Conservation (phyloP, 2,113 vertebrate genomes). For the Lipophrys pholis region DNA sequence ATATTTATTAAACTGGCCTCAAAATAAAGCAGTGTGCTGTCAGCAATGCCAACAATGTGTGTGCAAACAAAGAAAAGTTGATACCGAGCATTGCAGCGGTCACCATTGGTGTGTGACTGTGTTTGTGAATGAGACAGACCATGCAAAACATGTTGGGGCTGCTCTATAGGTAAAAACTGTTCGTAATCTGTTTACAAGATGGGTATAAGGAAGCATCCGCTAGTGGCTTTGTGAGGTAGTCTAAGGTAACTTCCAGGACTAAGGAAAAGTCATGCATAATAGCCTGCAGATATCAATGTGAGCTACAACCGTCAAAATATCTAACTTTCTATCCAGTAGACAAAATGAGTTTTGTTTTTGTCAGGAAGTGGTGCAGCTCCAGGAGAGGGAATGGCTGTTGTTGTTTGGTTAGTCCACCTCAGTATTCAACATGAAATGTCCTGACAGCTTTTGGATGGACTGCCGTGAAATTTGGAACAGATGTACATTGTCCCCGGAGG, state of each 20-base stretch:
- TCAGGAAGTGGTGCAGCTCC: not conserved
- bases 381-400: not conserved
- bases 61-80: no score
- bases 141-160: no score
- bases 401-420: not conserved
- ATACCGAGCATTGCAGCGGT: no score
- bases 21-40: not conserved
- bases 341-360: not conserved
- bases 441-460: not conserved
- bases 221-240: not conserved
- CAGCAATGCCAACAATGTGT: not conserved
- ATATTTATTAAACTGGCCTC: not conserved
- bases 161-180: no score
- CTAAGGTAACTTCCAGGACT: not conserved
- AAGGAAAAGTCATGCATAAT: not conserved
- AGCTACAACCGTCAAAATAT: not conserved
- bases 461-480: not conserved
- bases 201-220: not conserved
- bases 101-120: no score
- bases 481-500: not conserved
- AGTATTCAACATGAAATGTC: not conserved
- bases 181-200: no score
- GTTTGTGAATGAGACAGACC: no score
- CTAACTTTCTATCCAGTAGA: not conserved
- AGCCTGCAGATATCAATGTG: no score